Conservation (phyloP, 2,888 invertebrate species). For the Bembecia ichneumoniformis region DNA sequence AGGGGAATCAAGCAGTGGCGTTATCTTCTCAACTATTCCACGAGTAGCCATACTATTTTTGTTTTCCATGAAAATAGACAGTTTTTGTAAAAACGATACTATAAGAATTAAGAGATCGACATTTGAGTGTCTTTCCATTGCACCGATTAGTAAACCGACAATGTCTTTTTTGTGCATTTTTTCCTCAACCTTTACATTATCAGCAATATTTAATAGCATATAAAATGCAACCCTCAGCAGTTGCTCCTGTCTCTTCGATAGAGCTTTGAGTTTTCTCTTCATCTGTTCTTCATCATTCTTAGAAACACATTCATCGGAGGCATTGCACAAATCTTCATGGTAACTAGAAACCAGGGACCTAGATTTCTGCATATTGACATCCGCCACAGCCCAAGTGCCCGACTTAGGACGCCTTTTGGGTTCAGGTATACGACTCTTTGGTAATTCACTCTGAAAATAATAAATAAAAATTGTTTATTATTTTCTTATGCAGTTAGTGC, state of each 20-base stretch:
- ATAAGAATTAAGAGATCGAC: conserved; percentile 90
- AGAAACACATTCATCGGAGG: conserved; percentile 55
- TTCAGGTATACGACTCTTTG: conserved; percentile 80
- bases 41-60: conserved; percentile 91
- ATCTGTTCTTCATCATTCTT: conserved; percentile 83
- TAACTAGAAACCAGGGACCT: conserved; percentile 77
- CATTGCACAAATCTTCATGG: conserved; percentile 75
- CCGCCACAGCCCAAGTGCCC: conserved; percentile 78
- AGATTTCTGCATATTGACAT: conserved; percentile 69
- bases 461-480: too few species aligned
- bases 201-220: conserved; percentile 93
- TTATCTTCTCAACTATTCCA: conserved; percentile 86
- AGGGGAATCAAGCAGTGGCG: conserved; percentile 79
- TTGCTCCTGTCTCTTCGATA: conserved; percentile 95
- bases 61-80: conserved; percentile 95
- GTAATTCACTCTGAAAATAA: conserved; percentile 72
- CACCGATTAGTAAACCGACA: conserved; percentile 87
- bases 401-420: conserved; percentile 82
- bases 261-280: conserved; percentile 80
- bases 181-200: conserved; percentile 94
- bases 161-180: conserved; percentile 97
- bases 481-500: too few species aligned
- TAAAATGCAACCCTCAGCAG: conserved; percentile 92
- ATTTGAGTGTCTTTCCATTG: conserved; percentile 88
- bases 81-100: conserved; percentile 93